Percentiles rank a stretch among this genome's conserved stretches.
Evolutionary conservation across 1,140 invertebrate species (phyloP).

Genomic region (Drosophila lowei): DNA sequence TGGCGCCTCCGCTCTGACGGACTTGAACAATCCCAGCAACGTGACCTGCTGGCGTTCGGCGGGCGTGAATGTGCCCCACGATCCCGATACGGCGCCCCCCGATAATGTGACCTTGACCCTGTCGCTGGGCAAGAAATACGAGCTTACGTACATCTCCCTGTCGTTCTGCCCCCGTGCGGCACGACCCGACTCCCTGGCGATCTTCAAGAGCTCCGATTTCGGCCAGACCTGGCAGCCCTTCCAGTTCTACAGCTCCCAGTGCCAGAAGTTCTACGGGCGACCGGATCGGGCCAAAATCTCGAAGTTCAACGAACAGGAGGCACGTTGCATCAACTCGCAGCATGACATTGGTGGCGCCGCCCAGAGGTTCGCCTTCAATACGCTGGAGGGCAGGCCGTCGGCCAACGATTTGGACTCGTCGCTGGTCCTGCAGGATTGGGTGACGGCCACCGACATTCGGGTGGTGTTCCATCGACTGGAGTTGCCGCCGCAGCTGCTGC

Average conservation of each 20-base stretch:
- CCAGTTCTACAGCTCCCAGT: constrained; percentile 97
- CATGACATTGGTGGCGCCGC: constrained; percentile 85
- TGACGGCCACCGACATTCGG: constrained; percentile 98
- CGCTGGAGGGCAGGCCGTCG: constrained; percentile 96
- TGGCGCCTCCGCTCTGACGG: constrained; percentile 91
- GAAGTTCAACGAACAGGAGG: constrained; percentile 97
- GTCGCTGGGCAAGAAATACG: constrained; percentile 98
- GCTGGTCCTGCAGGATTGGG: constrained; percentile 99
- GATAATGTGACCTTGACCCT: constrained; percentile 96
- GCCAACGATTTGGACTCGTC: constrained; percentile 97
- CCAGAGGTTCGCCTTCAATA: constrained; percentile 96
- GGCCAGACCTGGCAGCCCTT: constrained; percentile 97
- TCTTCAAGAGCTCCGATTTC: constrained; percentile 98
- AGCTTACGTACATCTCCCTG: constrained; percentile 97
- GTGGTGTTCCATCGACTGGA: constrained; percentile 95
- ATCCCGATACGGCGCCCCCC: constrained; percentile 88
- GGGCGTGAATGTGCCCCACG: constrained; percentile 89
- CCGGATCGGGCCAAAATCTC: constrained; percentile 93
- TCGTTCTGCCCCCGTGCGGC: constrained; percentile 96
- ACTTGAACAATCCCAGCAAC: constrained; percentile 98
- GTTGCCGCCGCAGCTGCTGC: constrained; percentile 84
- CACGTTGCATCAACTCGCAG: constrained; percentile 94
- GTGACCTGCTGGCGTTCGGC: constrained; percentile 98
- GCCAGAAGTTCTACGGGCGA: constrained; percentile 92
- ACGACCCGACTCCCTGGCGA: constrained; percentile 97